phyloP scores from a whole-genome alignment of 1,140 invertebrate genomes.

The Hermetia illucens region DNA sequence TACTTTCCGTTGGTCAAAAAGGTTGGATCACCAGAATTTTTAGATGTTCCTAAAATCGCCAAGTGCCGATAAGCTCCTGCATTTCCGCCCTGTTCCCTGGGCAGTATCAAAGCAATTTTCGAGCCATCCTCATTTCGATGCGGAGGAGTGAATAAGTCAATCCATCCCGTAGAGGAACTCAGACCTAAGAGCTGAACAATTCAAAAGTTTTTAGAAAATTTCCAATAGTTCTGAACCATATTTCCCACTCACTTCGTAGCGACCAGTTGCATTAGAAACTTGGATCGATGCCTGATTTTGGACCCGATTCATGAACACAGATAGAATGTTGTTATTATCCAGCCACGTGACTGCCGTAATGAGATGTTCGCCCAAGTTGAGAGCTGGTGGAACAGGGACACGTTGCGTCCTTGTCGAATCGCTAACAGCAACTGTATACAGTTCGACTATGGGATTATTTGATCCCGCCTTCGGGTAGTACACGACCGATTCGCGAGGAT shows the following conservation, averaged over 20 bases:
- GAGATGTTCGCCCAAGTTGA: slow-evolving; percentile 24
- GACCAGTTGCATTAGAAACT: slow-evolving; percentile 15
- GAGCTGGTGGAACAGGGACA: slow-evolving; percentile 17
- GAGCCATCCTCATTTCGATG: slow-evolving; percentile 41
- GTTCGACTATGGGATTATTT: slow-evolving; percentile 30
- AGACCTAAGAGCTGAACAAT: too few relatives aligned
- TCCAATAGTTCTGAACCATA: neutral
- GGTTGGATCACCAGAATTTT: slow-evolving; percentile 16
- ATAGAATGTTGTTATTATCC: slow-evolving; percentile 43
- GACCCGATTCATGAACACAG: slow-evolving; percentile 76
- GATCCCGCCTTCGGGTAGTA: slow-evolving; percentile 70
- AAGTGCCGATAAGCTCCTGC: slow-evolving; percentile 51
- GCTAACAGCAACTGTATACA: slow-evolving; percentile 13
- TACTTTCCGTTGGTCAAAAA: slow-evolving; percentile 50
- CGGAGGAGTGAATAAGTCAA: slow-evolving; percentile 45
- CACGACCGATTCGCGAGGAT: slow-evolving; percentile 49
- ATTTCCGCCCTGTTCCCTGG: slow-evolving; percentile 38
- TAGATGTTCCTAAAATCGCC: slow-evolving; percentile 34
- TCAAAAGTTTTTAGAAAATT: slow-evolving; percentile 12
- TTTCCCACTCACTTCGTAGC: too few relatives aligned
- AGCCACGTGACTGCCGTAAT: slow-evolving; percentile 50
- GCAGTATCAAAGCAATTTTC: slow-evolving; percentile 43
- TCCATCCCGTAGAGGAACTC: too few relatives aligned
- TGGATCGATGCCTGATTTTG: slow-evolving; percentile 49
- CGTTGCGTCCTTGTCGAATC: slow-evolving; percentile 12